Evolutionary conservation across 2,797 vertebrate genomes (phyloP).

Genomic region (Spea hammondii): DNA sequence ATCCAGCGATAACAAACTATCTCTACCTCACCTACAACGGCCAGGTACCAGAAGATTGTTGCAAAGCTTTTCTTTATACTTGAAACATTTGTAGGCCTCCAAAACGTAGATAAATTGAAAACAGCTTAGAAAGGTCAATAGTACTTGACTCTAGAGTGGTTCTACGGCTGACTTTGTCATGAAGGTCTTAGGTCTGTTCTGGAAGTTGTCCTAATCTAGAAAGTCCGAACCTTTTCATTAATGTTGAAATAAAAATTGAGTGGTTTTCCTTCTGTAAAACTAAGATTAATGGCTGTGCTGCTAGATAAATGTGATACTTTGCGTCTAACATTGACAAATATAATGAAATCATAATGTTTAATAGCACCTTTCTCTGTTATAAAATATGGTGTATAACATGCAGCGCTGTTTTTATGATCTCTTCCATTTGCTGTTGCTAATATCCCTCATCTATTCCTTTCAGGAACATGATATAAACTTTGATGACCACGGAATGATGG

Average conservation of each 20-base stretch:
- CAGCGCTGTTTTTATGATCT: conserved; percentile 26
- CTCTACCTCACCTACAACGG: conserved; percentile 90
- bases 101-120: too few species aligned
- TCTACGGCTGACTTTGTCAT: too few species aligned
- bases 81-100: too few species aligned
- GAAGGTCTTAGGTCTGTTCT: too few species aligned
- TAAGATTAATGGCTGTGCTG: conserved; percentile 7
- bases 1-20: conserved; percentile 90
- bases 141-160: too few species aligned
- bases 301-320: conserved; percentile 19
- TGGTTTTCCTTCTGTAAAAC: not conserved
- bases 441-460: conserved; percentile 31
- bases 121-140: too few species aligned
- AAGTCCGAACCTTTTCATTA: too few species aligned
- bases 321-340: conserved; percentile 9
- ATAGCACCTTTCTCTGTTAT: conserved; percentile 8
- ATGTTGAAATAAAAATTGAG: too few species aligned
- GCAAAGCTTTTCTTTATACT: not conserved
- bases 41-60: conserved; percentile 71
- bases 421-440: conserved; percentile 23
- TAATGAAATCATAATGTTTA: conserved; percentile 32
- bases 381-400: conserved; percentile 1
- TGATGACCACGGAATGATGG: conserved; percentile 86
- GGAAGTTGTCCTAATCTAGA: too few species aligned
- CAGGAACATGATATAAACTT: conserved; percentile 93